Base-by-base conservation (phyloP, 1,140 invertebrate species). In the Ips nitidus region DNA sequence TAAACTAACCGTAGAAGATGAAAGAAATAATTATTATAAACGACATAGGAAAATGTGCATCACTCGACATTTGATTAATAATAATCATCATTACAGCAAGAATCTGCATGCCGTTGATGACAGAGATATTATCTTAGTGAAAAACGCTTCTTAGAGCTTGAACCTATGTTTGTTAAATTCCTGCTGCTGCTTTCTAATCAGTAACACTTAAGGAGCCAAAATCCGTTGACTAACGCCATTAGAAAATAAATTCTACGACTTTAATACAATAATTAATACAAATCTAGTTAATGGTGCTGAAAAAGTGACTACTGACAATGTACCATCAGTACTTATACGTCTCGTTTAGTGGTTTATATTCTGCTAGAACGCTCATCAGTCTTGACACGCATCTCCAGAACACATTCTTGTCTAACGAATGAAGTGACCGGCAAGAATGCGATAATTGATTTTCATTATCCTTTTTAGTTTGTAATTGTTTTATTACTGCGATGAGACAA, bases 331-430 rank as follows among this genome's bases (percentile, higher is more conserved):
- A 59, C 57, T 41, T 59, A 41, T 42, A 59, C n/a, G 57, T 59
- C 39, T 59, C 42, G 57, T 59, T 38, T 65, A 41, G 52, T 22
- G 63, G 42, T 65, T 65, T 65, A 65, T 65, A 56, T 65, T 65
- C 63, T 65, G 63, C 63, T 56, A 65, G 63, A 65, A 56, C 45
- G 63, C 53, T 65, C 63, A 65, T 65, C 63, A 65, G 52, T 65
- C 63, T 41, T 56, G 63, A 65, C 63, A 45, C 52, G 39, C 4
- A 65, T 43, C 50, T 4, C 8, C 22, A 65, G n/a, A 52, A 45
- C 37, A 41, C 63, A 65, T 65, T 65, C 63, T 65, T 56, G 42
- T 65, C 63, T 65, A 65, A 65, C 63, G 63, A 65, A 56, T 65
- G 39, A 65, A 65, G 63, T 65, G 63, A 65, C 52, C 63, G 38